phyloP scores from a whole-genome alignment of 2,888 invertebrate genomes.

The Tinea semifulvella region DNA sequence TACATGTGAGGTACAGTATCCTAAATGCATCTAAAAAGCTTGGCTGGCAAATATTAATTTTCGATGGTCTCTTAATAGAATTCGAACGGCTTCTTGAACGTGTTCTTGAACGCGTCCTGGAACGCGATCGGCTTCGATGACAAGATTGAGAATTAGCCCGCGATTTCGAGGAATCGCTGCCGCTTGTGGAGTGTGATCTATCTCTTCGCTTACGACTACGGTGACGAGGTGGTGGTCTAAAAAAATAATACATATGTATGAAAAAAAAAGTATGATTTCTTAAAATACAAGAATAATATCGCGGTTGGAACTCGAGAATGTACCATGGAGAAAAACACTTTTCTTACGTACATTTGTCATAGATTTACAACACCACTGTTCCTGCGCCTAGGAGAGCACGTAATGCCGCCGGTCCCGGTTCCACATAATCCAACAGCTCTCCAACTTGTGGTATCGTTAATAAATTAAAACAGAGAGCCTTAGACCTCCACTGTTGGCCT shows the following conservation, averaged over 20 bases:
- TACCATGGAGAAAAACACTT: too few species aligned
- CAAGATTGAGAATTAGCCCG: background rate
- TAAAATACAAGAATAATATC: too few species aligned
- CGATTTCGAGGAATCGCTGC: constrained; percentile 16
- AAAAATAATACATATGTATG: too few species aligned
- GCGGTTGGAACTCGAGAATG: too few species aligned
- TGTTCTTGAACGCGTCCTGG: constrained; percentile 24
- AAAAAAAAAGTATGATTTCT: too few species aligned
- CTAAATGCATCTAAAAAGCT: constrained; percentile 42
- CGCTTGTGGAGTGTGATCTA: constrained; percentile 25
- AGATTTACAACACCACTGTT: background rate
- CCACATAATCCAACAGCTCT: too few species aligned
- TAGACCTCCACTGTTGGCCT: too few species aligned
- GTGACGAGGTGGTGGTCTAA: too few species aligned
- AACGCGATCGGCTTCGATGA: constrained; percentile 17
- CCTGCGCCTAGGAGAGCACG: background rate
- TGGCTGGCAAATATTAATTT: background rate
- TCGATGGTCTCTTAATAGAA: background rate
- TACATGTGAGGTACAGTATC: constrained; percentile 48
- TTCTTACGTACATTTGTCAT: too few species aligned
- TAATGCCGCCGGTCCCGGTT: too few species aligned
- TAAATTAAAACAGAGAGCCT: too few species aligned
- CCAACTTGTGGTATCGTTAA: too few species aligned
- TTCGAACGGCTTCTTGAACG: constrained; percentile 18
- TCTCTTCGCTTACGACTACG: constrained; percentile 27